Evolutionary conservation across 2,888 invertebrate species (phyloP), one percentile per base, ranked within the genome.

Genomic region (Liopterus haemorrhoidalis): DNA sequence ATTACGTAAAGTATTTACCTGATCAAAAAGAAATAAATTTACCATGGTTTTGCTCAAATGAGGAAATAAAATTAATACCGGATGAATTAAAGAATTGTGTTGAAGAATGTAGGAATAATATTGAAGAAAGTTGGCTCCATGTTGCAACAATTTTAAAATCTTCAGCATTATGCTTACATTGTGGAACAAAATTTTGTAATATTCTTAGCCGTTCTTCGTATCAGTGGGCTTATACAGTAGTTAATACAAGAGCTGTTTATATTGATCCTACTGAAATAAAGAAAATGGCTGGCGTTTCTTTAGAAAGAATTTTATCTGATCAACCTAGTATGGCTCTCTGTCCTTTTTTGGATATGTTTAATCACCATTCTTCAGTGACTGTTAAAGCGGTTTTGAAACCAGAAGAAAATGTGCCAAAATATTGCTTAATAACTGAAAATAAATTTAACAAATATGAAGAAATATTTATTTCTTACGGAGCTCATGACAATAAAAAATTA

Each of bases 281-380:
- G 20, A 62, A 64, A 48, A 59, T 70, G 14, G 58, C 70, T 16
- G 59, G 69, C 36, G 28, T 48, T 14, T 46, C 49, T 25, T 61
- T 65, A 28, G 54, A 57, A 30, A 22, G 51, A 2, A 49, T 75
- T 20, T 64, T 82, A 46, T 68, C 65, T 51, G 81, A 81, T 63
- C 73, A 74, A 53, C 76, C 79, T 18, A 74, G 74, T 52, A 74
- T 82, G 67, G 91, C 90, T 4, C 66, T 94, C 36, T 90, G 88
- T 49, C 94, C 94, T 0, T 89, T 83, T 63, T 71, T 94, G 48
- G 94, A 94, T 66, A 78, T 94, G 70, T 84, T 94, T 50, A 94
- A 94, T 70, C 94, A 94, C 62, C 81, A 82, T 42, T 72, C 75
- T 49, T 60, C 67, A 42, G 78, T 79, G 3, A 68, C 69, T 49